Evolutionary conservation across 2,113 vertebrate species (phyloP), one percentile per base, ranked within the genome.

Genomic region (Callithrix jacchus): DNA sequence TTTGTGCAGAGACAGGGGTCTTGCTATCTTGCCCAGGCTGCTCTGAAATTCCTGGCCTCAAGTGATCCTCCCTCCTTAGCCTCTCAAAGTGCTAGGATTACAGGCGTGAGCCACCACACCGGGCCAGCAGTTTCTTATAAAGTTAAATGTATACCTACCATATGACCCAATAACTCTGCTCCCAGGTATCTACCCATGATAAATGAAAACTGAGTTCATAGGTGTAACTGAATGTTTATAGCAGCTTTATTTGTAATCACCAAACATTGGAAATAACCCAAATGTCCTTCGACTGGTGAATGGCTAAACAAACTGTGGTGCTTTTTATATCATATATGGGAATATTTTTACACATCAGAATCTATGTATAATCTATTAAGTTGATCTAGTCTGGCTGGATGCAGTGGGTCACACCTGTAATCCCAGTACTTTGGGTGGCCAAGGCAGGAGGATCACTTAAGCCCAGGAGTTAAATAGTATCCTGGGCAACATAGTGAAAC

Each of bases 191-290:
- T 58, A 58, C 16, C 54, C 23, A 90, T 76, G 32, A 87, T 5
- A 91, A 91, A 76, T 76, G 11, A 91, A 87, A 91, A 85, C 32
- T 89, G 20, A 7, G 35, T 66, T 85, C 32, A 12, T 80, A 80
- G 30, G 3, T 77, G 1, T 82, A 83, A 87, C 23, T 82, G 37
- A 93, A 87, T 90, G 58, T 79, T 77, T 77, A 83, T 1, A 82
- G n/a, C 30, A 93, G 25, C 40, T 90, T 64, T 87, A 93, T 68
- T 89, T n/a, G 47, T 71, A 86, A 92, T 92, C 37, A 81, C 64
- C 68, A 81, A 66, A 54, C 68, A 25, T 32, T 66, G 37, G 23
- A 76, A 91, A 37, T 58, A 89, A 71, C 30, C 16, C 66, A 84
- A 91, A 87, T 87, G 16, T 74, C 25, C 8, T 88, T 94, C 71